Evolutionary conservation across 1,140 invertebrate genomes (phyloP), one percentile per base, ranked within the genome.

Genomic region (Nephila pilipes): DNA sequence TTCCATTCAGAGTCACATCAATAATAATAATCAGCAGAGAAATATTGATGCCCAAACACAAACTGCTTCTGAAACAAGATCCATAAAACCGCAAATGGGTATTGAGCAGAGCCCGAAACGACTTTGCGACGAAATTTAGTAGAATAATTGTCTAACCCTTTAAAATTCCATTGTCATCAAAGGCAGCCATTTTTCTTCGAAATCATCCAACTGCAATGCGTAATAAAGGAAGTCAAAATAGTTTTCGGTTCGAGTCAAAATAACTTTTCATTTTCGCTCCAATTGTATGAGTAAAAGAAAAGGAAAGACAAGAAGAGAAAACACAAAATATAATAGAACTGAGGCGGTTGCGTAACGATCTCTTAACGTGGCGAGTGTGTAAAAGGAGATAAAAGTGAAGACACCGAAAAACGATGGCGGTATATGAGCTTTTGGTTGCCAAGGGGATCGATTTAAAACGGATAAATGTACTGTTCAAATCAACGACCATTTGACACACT

Each of bases 221-320:
- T 36, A 36, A 75, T 75, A 75, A 75, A 75, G 60, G 60, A 63
- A 65, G n/a, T 65, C 60, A 65, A 65, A 65, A n/a, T 65, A 65
- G 60, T 65, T 65, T 25, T 65, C 22, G n/a, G n/a, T 22, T 65
- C 29, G 29, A 75, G 65, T 75, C 65, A 32, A 29, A 69, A 69
- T 69, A 69, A 36, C 65, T 75, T 75, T 32, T 75, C 65, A 75
- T 75, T 75, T 69, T 75, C 29, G 65, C 65, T 75, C 65, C 65
- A 75, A 29, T 75, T 75, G 65, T 32, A 18, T 10, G 65, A 4
- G 29, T 8, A 46, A 46, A 46, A 8, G 38, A 5, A 46, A 46
- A 46, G 4, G 10, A 5, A 5, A 6, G 57, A 2, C n/a, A n/a
- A n/a, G 14, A 20, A 5, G 14, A 75, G 65, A 36, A 16, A 75